Conservation (phyloP, 2,113 vertebrate species). For the Protobothrops mucrosquamatus region DNA sequence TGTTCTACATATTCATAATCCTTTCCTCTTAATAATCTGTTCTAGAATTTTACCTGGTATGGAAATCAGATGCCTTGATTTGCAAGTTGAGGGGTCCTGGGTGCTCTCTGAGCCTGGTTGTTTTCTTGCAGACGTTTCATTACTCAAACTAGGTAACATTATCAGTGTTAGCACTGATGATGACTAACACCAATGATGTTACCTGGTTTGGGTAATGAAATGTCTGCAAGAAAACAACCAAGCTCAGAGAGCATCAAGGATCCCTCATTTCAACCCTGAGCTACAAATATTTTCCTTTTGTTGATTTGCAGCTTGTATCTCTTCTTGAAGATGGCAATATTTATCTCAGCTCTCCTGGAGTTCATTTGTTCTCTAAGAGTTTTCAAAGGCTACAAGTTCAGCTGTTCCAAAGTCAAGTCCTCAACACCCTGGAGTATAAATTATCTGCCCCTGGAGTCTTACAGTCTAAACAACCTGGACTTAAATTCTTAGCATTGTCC, state of each 20-base stretch:
- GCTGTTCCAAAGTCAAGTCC: background rate
- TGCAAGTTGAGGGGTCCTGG: background rate
- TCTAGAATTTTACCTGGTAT: background rate
- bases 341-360: background rate
- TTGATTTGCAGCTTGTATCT: background rate
- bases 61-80: background rate
- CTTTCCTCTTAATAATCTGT: background rate
- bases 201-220: too few relatives aligned
- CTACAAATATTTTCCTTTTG: background rate
- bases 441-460: background rate
- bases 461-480: background rate
- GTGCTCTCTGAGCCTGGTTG: background rate
- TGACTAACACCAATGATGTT: background rate
- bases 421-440: background rate
- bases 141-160: background rate
- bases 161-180: too few relatives aligned
- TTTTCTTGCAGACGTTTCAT: background rate
- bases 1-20: background rate
- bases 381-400: background rate
- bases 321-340: background rate
- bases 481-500: background rate
- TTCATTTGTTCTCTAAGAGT: background rate
- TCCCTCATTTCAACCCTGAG: too few relatives aligned
- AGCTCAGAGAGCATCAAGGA: too few relatives aligned
- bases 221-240: too few relatives aligned